Evolutionary conservation across 2,888 invertebrate genomes (phyloP).

Genomic region (Papilio gigon): DNA sequence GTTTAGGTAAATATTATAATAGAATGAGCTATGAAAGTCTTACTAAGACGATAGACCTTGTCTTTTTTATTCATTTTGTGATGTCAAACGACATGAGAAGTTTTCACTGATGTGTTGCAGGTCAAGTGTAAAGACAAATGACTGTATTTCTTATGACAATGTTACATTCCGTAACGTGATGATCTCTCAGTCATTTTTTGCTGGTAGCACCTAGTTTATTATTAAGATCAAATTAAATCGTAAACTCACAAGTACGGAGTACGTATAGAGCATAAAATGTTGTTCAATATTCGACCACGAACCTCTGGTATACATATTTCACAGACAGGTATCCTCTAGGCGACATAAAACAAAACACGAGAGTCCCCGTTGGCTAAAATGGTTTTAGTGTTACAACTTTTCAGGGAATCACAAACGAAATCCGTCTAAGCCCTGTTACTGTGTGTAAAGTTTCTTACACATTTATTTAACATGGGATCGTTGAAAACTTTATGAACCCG

Average conservation of each 20-base stretch:
- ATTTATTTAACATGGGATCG: slow-evolving; percentile 32
- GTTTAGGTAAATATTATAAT: background rate
- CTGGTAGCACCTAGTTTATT: background rate
- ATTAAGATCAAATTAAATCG: slow-evolving; percentile 4
- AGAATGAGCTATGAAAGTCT: background rate
- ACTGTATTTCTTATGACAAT: background rate
- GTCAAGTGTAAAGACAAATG: slow-evolving; percentile 1
- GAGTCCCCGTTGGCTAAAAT: slow-evolving; percentile 36
- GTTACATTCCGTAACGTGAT: background rate
- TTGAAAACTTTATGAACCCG: slow-evolving; percentile 37
- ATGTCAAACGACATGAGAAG: slow-evolving; percentile 19
- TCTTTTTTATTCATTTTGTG: slow-evolving; percentile 37
- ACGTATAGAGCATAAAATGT: slow-evolving; percentile 17
- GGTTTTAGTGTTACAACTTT: slow-evolving; percentile 39
- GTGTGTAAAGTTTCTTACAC: slow-evolving; percentile 37
- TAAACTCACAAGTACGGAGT: background rate
- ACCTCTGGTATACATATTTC: slow-evolving; percentile 20
- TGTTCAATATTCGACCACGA: slow-evolving; percentile 15
- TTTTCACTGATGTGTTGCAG: slow-evolving; percentile 36
- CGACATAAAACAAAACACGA: slow-evolving; percentile 33
- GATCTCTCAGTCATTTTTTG: background rate
- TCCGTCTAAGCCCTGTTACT: slow-evolving; percentile 38
- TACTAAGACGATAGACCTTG: background rate
- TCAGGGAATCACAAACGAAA: slow-evolving; percentile 38
- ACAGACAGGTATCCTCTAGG: slow-evolving; percentile 30